phyloP scores from a whole-genome alignment of 2,888 invertebrate genomes.

The Melanotus villosus region DNA sequence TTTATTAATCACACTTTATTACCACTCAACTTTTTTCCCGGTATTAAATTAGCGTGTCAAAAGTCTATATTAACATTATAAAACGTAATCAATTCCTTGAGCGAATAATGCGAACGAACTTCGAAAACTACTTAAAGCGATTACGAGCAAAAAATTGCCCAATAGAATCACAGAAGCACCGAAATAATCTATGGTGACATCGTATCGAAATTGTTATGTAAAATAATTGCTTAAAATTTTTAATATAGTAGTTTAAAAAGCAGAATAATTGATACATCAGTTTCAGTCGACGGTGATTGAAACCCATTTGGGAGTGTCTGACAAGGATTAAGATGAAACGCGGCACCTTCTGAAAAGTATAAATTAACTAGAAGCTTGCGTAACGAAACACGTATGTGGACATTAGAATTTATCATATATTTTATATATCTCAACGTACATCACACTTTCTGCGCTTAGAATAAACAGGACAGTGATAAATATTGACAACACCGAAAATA shows the following conservation, averaged over 20 bases:
- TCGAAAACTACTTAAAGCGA: not conserved
- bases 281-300: slow-evolving; percentile 56
- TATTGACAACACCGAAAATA: slow-evolving; percentile 10
- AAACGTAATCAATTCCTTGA: not conserved
- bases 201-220: slow-evolving; percentile 9
- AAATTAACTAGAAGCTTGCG: slow-evolving; percentile 61
- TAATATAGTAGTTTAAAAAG: slow-evolving; percentile 42
- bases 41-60: not conserved
- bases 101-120: not conserved
- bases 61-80: not conserved
- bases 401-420: slow-evolving; percentile 39
- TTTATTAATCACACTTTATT: too few species aligned
- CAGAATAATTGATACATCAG: slow-evolving; percentile 60
- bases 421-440: slow-evolving; percentile 24
- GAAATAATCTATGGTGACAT: slow-evolving; percentile 7
- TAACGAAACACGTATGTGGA: slow-evolving; percentile 53
- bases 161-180: slow-evolving; percentile 13
- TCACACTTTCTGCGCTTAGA: slow-evolving; percentile 16
- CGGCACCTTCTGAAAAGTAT: slow-evolving; percentile 61
- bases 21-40: not conserved
- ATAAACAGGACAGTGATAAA: slow-evolving; percentile 19
- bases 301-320: slow-evolving; percentile 55
- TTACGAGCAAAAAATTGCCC: not conserved
- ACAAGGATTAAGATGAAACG: slow-evolving; percentile 62
- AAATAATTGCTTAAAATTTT: slow-evolving; percentile 31